Base-by-base conservation (phyloP, 2,888 invertebrate genomes). In the Drosophila merina region DNA sequence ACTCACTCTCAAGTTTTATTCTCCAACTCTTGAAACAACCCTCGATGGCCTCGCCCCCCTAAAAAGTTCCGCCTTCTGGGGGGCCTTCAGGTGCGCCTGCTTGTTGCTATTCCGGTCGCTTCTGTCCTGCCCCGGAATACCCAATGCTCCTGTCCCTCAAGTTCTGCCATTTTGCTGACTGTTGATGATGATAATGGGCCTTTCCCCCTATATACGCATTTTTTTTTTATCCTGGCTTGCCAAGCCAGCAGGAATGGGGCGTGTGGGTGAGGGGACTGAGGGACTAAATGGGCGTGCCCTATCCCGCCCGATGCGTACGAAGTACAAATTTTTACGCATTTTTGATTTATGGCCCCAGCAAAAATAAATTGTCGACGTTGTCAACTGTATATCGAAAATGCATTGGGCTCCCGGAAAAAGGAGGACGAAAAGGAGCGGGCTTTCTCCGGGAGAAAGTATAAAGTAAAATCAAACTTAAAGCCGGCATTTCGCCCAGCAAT, bases 171-270 rank as follows among this genome's bases (percentile, higher is more conserved):
- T 82, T 84, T 84, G 82, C 82, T 83, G 82, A 83, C 82, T 83
- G 84, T 83, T 83, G 82, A 83, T 84, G 82, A 83, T 86, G 86
- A 83, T 83, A 83, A 83, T 83, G 86, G 81, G 81, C 76, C 81
- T 75, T 55, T 44, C 36, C 42, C 66, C 49, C 36, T 31, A 54
- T 44, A 48, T 36, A 49, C 20, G 31, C 10, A 4, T 47, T 51
- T 70, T 71, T 57, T 38, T 33, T n/a, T 55, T 55, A 10, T 42
- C 4, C 42, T 45, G 55, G 9, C 8, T 7, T 10, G 28, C 30
- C 25, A 8, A 8, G 14, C 28, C 28, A 28, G 28, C 5, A 28
- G 28, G 28, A 36, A 36, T 14, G 14, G 51, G 50, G 26, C 55
- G 49, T 30, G 55, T 9, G 20, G 42, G 40, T 25, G 28, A 31